Percentiles rank a stretch among this genome's conserved stretches.
phyloP scores from a whole-genome alignment of 2,888 invertebrate genomes.

The Stenodera caucasica region DNA sequence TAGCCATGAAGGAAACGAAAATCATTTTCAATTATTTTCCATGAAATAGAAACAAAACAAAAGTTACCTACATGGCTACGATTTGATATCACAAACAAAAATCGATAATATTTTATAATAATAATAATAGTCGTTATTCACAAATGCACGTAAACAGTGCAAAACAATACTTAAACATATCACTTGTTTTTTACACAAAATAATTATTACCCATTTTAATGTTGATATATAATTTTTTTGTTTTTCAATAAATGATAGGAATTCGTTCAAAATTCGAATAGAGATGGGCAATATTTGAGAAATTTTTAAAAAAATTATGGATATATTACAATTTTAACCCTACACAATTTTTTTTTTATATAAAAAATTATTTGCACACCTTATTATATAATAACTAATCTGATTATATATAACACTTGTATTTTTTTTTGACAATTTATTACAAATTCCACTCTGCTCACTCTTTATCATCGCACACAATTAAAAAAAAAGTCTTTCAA shows the following conservation, averaged over 20 bases:
- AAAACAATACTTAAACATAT: conserved; percentile 55
- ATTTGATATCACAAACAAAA: conserved; percentile 53
- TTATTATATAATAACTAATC: conserved; percentile 29
- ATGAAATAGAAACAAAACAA: too few species aligned
- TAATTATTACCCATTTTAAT: conserved; percentile 31
- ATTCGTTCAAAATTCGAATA: too few species aligned
- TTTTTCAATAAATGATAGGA: too few species aligned
- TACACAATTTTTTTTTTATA: conserved; percentile 29
- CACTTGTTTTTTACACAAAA: conserved; percentile 46
- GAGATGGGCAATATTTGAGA: conserved; percentile 22
- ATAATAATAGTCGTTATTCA: conserved; percentile 34
- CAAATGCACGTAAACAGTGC: conserved; percentile 46
- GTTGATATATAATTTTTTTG: conserved; percentile 17
- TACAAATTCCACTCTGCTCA: conserved; percentile 27
- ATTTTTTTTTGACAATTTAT: conserved; percentile 32
- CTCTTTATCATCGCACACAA: conserved; percentile 48
- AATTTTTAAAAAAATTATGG: conserved; percentile 16
- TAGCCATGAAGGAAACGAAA: conserved; percentile 46
- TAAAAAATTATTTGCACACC: conserved; percentile 38
- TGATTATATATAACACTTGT: conserved; percentile 29
- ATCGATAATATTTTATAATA: conserved; percentile 39
- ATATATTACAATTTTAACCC: conserved; percentile 25
- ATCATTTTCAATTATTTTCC: conserved; percentile 8
- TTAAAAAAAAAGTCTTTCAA: conserved; percentile 52
- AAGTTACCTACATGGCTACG: conserved; percentile 47